A percentile compares a stretch with the other conserved stretches of the same genome.
These are phyloP conservation scores for Tortrix viridana DNA, from an alignment of 2,888 invertebrate genomes.

Conservation along the genomic window DNA sequence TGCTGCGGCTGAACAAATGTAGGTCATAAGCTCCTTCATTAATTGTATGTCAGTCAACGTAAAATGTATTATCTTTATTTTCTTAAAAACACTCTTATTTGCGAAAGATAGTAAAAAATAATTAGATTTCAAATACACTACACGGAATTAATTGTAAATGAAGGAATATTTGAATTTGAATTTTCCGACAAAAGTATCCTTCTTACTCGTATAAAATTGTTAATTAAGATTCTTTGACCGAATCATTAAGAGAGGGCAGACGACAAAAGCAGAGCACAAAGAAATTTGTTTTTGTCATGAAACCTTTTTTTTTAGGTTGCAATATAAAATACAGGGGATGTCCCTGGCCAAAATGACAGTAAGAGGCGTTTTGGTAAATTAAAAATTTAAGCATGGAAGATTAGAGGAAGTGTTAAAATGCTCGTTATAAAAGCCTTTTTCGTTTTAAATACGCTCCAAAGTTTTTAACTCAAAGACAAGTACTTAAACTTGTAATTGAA, in stretches of 20 bases:
- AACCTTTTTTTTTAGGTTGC: conserved; percentile 27
- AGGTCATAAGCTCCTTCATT: too few relatives aligned
- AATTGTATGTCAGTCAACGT: too few relatives aligned
- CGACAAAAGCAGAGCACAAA: conserved; percentile 30
- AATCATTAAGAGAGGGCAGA: conserved; percentile 21
- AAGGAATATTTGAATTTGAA: conserved; percentile 12
- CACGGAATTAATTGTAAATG: background rate
- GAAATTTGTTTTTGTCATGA: conserved; percentile 36
- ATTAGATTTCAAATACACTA: too few relatives aligned
- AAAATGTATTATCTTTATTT: too few relatives aligned
- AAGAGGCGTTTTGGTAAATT: conserved; percentile 14
- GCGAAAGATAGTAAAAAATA: too few relatives aligned
- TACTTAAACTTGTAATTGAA: too few relatives aligned
- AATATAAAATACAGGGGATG: conserved; percentile 23
- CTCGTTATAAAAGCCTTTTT: conserved; percentile 19
- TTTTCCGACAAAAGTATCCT: conserved; percentile 4
- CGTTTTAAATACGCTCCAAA: conserved; percentile 1
- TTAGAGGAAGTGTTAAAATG: conserved; percentile 18
- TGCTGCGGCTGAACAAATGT: too few relatives aligned
- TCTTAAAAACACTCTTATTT: too few relatives aligned
- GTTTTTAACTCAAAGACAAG: background rate
- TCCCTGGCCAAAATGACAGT: conserved; percentile 17
- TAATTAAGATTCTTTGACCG: conserved; percentile 30
- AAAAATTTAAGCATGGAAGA: conserved; percentile 16
- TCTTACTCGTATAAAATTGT: conserved; percentile 17